These are phyloP conservation scores for Tenodera sinensis DNA, from an alignment of 2,888 invertebrate species.

Conservation along the genomic window DNA sequence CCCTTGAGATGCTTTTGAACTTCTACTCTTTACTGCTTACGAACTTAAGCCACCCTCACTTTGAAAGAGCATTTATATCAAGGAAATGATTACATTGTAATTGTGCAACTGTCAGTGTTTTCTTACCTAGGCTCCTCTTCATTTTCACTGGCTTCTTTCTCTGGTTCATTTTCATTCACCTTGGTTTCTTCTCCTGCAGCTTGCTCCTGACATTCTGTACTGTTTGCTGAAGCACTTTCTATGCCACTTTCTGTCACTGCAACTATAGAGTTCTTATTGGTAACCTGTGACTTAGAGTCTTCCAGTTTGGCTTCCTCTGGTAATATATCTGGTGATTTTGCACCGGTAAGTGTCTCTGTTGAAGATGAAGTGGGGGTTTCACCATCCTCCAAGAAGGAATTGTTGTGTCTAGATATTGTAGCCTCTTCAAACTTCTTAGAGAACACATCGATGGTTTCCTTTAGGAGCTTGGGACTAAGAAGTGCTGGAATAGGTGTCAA, in stretches of 20 bases:
- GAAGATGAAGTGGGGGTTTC: background rate
- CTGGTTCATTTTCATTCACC: background rate
- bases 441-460: slow-evolving; percentile 17
- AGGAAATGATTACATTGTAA: too few relatives aligned
- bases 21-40: too few relatives aligned
- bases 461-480: slow-evolving; percentile 17
- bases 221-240: background rate
- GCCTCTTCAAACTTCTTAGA: background rate
- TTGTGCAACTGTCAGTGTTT: too few relatives aligned
- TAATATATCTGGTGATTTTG: background rate
- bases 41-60: too few relatives aligned
- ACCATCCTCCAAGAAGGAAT: background rate
- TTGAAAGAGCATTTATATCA: too few relatives aligned
- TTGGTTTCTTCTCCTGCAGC: background rate
- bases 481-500: slow-evolving; percentile 5
- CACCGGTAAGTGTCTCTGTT: background rate
- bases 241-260: background rate
- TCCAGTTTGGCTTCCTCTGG: background rate
- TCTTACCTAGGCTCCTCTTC: background rate
- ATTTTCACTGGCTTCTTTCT: background rate
- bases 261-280: background rate
- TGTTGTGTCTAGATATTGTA: background rate
- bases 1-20: too few relatives aligned
- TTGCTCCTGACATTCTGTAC: background rate
- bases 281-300: background rate